Evolutionary conservation across 2,888 invertebrate genomes (phyloP), one percentile per base, ranked within the genome.

Genomic region (Crocallis elinguaria): DNA sequence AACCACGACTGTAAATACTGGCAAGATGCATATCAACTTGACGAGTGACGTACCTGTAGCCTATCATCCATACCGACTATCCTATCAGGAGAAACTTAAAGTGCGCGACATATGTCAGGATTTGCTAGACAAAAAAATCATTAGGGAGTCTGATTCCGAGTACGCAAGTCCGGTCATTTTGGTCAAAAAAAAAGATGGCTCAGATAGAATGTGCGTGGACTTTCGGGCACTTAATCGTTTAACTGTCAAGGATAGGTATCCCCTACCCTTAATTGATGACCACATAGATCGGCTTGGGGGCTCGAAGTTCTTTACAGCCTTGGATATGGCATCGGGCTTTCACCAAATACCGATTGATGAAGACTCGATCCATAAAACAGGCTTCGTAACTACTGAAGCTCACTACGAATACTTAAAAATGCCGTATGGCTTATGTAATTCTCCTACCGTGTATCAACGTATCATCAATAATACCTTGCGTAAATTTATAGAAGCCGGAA

Each of bases 381-480:
- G 39, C 0, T 56, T 56, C 21, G 38, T 50, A 0, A 50, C 42
- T 6, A 19, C 36, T 2, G 36, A 36, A 11, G 36, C 1, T 1
- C 51, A 44, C 7, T 51, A 16, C 8, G 45, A 51, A 7, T 51
- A 51, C 7, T 9, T 51, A 0, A 51, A 45, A n/a, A 45, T 45
- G 41, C 51, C 51, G 1, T 51, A 36, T 13, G 51, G 51, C 0
- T n/a, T 51, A 1, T n/a, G 27, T 0, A 51, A 51, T 6, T 16
- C 51, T 0, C 51, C 51, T 0, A 21, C 35, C 55, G 57, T 57
- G 2, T 67, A 59, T 13, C 62, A 67, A 13, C 19, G 48, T 2
- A 55, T 46, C 49, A 64, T 27, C 33, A 57, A 49, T 13, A 53
- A 51, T 5, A 17, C 49, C 0, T 49, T 62, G 0, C 25, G 35